phyloP scores from a whole-genome alignment of 2,113 vertebrate species.

The Lycaon pictus region DNA sequence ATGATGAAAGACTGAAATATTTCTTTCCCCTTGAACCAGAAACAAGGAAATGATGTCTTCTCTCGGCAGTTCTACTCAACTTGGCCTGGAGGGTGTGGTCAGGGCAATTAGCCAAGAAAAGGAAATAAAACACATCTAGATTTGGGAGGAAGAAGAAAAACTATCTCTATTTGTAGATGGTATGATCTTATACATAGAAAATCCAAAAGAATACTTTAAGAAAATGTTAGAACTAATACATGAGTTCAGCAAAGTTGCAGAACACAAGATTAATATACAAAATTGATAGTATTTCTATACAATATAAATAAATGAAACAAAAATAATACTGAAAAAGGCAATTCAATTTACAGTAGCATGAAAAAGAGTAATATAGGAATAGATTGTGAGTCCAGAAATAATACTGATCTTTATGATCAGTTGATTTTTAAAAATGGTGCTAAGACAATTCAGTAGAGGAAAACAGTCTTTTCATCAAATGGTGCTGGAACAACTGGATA shows the following conservation, averaged over 20 bases:
- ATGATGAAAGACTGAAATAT: background rate
- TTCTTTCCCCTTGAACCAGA: background rate
- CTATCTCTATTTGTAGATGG: background rate
- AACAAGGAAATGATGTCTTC: background rate
- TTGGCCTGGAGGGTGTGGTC: background rate
- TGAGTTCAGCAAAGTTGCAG: background rate
- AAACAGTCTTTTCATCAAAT: conserved; percentile 3
- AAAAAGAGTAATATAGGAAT: background rate
- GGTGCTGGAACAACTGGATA: background rate
- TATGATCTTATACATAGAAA: background rate
- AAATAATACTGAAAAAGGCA: background rate
- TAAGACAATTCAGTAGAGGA: background rate
- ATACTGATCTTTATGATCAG: background rate
- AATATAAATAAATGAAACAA: background rate
- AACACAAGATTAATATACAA: background rate
- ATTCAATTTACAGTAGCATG: background rate
- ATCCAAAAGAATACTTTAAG: background rate
- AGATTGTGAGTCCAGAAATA: background rate
- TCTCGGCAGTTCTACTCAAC: background rate
- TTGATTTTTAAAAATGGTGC: background rate
- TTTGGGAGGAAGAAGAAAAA: background rate
- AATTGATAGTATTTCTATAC: background rate
- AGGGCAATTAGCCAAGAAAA: background rate
- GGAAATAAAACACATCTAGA: background rate
- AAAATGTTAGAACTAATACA: background rate